Conservation (phyloP, 2,797 vertebrate species). For the Oreortyx pictus region DNA sequence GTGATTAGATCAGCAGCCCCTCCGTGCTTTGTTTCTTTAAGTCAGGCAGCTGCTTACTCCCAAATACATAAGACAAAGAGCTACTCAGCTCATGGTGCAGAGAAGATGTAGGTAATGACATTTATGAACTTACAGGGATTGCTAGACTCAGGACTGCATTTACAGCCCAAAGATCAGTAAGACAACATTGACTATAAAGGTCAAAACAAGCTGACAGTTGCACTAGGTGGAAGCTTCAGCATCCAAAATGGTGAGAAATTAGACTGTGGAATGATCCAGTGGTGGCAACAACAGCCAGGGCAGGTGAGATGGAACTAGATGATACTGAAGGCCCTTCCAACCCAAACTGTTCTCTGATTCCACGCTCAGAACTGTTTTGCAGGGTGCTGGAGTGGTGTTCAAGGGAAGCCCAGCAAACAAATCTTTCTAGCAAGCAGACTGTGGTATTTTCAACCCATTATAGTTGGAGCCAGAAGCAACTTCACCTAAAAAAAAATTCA, state of each 20-base stretch:
- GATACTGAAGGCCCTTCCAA: background rate
- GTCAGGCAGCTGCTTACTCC: background rate
- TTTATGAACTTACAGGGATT: background rate
- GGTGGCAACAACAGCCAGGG: background rate
- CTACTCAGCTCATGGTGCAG: background rate
- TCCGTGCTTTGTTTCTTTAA: background rate
- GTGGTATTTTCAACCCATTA: constrained; percentile 29
- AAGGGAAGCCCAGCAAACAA: constrained; percentile 20
- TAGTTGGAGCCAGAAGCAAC: constrained; percentile 36
- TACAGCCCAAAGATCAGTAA: background rate
- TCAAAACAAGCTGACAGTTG: background rate
- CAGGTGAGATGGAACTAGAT: background rate
- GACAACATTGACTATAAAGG: background rate
- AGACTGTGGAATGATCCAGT: background rate
- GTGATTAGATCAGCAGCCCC: background rate
- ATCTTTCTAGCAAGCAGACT: constrained; percentile 26
- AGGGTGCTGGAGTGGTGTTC: background rate
- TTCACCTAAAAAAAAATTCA: constrained; percentile 39
- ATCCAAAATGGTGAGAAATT: background rate
- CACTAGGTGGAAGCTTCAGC: background rate
- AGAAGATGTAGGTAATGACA: background rate
- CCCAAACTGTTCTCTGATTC: background rate
- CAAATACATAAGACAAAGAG: background rate
- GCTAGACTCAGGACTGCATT: background rate
- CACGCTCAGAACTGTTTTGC: background rate